Conservation (phyloP, 2,113 vertebrate species). For the Carlito syrichta region DNA sequence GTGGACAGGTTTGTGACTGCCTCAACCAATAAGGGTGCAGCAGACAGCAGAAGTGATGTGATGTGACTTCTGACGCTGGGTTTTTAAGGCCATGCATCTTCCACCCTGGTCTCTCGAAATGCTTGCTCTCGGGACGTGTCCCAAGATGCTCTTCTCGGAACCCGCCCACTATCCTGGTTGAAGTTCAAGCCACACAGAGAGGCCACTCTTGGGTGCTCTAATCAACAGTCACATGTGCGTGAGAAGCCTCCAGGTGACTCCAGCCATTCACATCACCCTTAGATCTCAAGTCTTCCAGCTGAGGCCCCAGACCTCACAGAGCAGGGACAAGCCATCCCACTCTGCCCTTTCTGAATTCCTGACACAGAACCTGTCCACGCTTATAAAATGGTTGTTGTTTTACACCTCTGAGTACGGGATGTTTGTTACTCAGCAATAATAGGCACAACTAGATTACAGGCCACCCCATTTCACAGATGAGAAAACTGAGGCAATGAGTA, state of each 20-base stretch:
- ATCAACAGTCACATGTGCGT: background rate
- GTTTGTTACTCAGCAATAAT: background rate
- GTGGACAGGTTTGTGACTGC: background rate
- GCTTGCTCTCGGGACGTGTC: background rate
- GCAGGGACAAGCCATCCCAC: accelerated
- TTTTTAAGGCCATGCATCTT: background rate
- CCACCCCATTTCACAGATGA: background rate
- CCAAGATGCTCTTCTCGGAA: background rate
- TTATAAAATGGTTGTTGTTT: background rate
- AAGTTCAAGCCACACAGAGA: background rate
- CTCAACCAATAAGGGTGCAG: background rate
- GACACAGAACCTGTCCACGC: background rate
- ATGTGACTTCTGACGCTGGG: no score
- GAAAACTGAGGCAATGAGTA: background rate
- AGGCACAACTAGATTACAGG: no score
- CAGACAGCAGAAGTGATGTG: background rate
- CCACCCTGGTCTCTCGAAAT: background rate
- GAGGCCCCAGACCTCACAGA: background rate
- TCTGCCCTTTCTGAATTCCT: background rate
- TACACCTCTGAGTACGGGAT: background rate
- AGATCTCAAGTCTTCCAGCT: background rate
- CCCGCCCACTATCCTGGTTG: background rate
- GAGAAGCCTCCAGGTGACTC: background rate
- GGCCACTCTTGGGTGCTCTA: background rate
- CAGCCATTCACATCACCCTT: background rate